phyloP scores from a whole-genome alignment of 2,113 vertebrate genomes.

The Ophiodon elongatus region DNA sequence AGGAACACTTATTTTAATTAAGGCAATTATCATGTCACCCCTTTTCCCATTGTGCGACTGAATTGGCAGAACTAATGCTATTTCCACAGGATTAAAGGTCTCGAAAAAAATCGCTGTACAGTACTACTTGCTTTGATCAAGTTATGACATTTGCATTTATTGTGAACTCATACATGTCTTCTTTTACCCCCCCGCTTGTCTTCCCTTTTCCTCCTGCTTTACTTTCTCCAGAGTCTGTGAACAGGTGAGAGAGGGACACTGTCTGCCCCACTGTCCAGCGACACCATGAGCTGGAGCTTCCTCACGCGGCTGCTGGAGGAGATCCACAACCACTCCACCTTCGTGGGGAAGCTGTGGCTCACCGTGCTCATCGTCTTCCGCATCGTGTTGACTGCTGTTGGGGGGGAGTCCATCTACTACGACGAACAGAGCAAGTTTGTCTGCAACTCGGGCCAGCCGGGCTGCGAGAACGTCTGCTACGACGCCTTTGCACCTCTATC shows the following conservation, averaged over 20 bases:
- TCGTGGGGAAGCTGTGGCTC: constrained; percentile 99
- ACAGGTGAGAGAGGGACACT: constrained; percentile 84
- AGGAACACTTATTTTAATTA: constrained; percentile 56
- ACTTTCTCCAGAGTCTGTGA: constrained; percentile 84
- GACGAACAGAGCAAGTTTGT: constrained; percentile 99
- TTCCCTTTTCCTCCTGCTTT: neutral
- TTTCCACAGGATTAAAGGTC: constrained; percentile 37
- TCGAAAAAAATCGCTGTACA: neutral
- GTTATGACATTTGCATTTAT: constrained; percentile 10
- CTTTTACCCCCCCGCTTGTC: constrained; percentile 1
- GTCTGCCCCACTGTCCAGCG: constrained; percentile 86
- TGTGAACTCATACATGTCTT: neutral
- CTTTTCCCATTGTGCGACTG: constrained; percentile 28
- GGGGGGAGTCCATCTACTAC: constrained; percentile 98
- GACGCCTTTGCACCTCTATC: constrained; percentile 97
- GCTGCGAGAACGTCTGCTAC: constrained; percentile 98
- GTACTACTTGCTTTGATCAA: constrained; percentile 11
- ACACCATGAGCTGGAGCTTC: constrained; percentile 99
- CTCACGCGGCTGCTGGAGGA: constrained; percentile 98
- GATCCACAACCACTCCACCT: constrained; percentile 99
- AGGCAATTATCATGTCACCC: constrained; percentile 44
- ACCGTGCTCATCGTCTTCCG: constrained; percentile 96
- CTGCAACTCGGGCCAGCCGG: constrained; percentile 97
- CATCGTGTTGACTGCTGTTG: constrained; percentile 96
- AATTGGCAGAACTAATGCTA: constrained; percentile 29